phyloP scores from a whole-genome alignment of 2,797 vertebrate genomes.

The Chanos chanos region DNA sequence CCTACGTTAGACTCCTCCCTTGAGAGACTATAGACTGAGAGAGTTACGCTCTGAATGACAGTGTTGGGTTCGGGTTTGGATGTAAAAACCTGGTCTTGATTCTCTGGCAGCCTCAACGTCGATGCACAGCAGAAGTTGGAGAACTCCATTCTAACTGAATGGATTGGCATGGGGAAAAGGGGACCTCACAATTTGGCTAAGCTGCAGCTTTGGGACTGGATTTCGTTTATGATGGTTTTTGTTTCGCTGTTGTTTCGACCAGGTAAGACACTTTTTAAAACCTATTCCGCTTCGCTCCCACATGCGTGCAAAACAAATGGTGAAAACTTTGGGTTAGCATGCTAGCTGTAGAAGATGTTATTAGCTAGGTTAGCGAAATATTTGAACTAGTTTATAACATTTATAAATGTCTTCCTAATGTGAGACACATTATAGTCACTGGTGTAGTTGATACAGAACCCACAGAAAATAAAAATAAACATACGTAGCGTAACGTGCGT shows the following conservation, averaged over 20 bases:
- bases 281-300: neutral
- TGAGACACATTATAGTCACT: too few species aligned
- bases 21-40: constrained; percentile 37
- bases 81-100: constrained; percentile 68
- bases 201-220: constrained; percentile 77
- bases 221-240: constrained; percentile 70
- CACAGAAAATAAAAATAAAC: too few species aligned
- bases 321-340: too few species aligned
- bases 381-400: too few species aligned
- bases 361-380: too few species aligned
- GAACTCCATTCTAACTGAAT: constrained; percentile 79
- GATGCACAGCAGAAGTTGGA: constrained; percentile 72
- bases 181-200: constrained; percentile 77
- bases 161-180: constrained; percentile 85
- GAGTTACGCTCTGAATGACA: constrained; percentile 71
- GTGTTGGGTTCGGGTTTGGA: constrained; percentile 48
- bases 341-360: too few species aligned
- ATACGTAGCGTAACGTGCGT: too few species aligned
- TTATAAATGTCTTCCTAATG: too few species aligned
- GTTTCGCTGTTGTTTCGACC: constrained; percentile 73
- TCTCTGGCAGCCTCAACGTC: constrained; percentile 68
- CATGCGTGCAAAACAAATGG: constrained; percentile 43
- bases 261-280: constrained; percentile 60
- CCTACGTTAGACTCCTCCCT: constrained; percentile 34
- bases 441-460: too few species aligned